Base-by-base conservation (phyloP, 1,140 invertebrate species). In the Gryon sp. region DNA sequence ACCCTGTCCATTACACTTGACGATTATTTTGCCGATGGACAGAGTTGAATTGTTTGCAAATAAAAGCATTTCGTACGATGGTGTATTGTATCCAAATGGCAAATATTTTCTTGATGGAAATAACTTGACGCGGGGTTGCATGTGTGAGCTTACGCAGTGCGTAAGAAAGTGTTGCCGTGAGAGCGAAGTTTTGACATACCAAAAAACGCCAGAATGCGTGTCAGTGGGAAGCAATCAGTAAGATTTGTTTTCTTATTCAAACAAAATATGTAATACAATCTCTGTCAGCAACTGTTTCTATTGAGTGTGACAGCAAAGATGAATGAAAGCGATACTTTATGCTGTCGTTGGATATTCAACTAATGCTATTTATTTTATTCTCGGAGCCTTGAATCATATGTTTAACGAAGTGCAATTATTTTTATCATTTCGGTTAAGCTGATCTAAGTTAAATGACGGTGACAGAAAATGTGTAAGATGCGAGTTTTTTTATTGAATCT, bases 101-200 rank as follows among this genome's bases (percentile, higher is more conserved):
- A 46, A 11, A 4, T 68, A 81, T 22, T 84, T 74, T 48, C 20
- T 22, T 0, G 60, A 80, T 1, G 68, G 38, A 9, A 76, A 86
- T 7, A 20, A 60, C 26, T 5, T 15, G 0, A 81, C 65, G 0
- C 62, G 78, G 4, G 82, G 65, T 2, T 87, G 86, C 48, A 12
- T 78, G 8, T 87, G 85, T 41, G 40, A 76, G 3, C 6, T 81
- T 1, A 14, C 32, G 0, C 38, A 15, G 16, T 65, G 89, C 18
- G 28, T 90, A 24, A 79, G 84, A 6, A 88, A 87, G 38, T 90
- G 89, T 69, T 90, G 89, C 63, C 52, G 18, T n/a, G 53, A 77
- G 15, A 80, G 83, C 8, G 66, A 90, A 75, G 72, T 86, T 9
- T 66, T 88, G 16, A 57, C 50, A 1, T 75, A 82, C 32, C 32